Evolutionary conservation across 2,797 vertebrate species (phyloP).

Genomic region (Pelobates cultripes): DNA sequence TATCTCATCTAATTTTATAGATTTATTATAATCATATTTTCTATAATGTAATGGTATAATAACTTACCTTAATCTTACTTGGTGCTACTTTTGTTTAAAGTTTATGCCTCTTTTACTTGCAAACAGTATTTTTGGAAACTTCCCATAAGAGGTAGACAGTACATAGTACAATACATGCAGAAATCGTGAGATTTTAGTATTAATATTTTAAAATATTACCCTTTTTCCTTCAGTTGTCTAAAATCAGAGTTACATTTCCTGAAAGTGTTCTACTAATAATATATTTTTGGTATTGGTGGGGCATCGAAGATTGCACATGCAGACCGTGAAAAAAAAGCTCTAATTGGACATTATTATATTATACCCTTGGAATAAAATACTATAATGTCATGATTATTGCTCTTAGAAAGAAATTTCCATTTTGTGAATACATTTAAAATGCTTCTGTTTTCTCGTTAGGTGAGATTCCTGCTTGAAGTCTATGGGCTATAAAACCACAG

Average conservation of each 20-base stretch:
- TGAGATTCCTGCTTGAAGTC: not conserved
- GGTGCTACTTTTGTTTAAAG: too few relatives aligned
- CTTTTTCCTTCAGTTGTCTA: too few relatives aligned
- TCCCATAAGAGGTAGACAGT: too few relatives aligned
- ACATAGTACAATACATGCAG: too few relatives aligned
- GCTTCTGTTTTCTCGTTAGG: not conserved
- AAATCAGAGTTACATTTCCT: not conserved
- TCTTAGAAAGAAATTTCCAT: not conserved
- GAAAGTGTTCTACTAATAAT: not conserved
- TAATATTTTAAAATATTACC: too few relatives aligned
- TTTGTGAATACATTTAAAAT: not conserved
- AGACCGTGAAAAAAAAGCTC: not conserved
- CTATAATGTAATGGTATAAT: too few relatives aligned
- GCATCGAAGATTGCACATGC: not conserved
- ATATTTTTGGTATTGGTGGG: not conserved
- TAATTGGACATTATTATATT: not conserved
- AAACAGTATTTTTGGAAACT: too few relatives aligned
- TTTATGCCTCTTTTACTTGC: too few relatives aligned
- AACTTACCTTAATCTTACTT: too few relatives aligned
- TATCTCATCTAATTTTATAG: too few relatives aligned
- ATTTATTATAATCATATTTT: too few relatives aligned
- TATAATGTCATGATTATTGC: not conserved
- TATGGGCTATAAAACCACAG: not conserved
- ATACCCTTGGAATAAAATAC: not conserved
- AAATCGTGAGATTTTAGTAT: too few relatives aligned